These are phyloP conservation scores for Neotragus pygmaeus DNA, from an alignment of 2,113 vertebrate genomes.

Conservation along the genomic window DNA sequence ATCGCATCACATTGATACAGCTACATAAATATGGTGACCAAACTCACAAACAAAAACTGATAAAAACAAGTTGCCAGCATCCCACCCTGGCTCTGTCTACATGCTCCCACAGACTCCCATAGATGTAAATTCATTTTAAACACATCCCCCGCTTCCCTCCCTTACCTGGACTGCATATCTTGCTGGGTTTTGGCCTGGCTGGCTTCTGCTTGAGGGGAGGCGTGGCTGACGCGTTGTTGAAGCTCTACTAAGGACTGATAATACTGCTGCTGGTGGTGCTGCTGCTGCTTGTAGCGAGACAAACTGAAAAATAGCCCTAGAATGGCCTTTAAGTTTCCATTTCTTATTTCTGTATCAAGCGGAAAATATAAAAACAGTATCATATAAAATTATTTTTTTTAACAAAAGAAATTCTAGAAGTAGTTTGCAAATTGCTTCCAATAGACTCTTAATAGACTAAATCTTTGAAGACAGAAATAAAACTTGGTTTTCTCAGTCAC, in stretches of 20 bases:
- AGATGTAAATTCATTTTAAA: not conserved
- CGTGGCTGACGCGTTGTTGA: slow-evolving; percentile 84
- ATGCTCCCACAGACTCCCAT: not conserved
- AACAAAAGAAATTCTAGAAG: not conserved
- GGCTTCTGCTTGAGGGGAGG: slow-evolving; percentile 78
- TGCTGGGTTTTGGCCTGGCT: slow-evolving; percentile 88
- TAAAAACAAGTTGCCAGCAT: not conserved
- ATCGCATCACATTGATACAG: not conserved
- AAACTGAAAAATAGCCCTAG: slow-evolving; percentile 99
- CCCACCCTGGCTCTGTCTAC: not conserved
- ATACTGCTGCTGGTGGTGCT: slow-evolving; percentile 97
- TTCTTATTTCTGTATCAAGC: slow-evolving; percentile 91
- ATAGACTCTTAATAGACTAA: not conserved
- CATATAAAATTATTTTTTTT: not conserved
- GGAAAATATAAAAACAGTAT: slow-evolving; percentile 65
- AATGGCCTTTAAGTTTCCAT: slow-evolving; percentile 99
- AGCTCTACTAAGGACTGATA: slow-evolving; percentile 96
- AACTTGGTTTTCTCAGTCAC: not conserved
- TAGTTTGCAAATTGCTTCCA: not conserved
- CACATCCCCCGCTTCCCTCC: not conserved
- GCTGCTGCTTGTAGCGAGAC: slow-evolving; percentile 98
- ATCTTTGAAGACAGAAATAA: not conserved
- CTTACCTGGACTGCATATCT: slow-evolving; percentile 99
- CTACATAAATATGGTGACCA: not conserved
- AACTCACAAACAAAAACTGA: not conserved